phyloP scores from a whole-genome alignment of 2,113 vertebrate genomes.

The Bujurquina vittata region DNA sequence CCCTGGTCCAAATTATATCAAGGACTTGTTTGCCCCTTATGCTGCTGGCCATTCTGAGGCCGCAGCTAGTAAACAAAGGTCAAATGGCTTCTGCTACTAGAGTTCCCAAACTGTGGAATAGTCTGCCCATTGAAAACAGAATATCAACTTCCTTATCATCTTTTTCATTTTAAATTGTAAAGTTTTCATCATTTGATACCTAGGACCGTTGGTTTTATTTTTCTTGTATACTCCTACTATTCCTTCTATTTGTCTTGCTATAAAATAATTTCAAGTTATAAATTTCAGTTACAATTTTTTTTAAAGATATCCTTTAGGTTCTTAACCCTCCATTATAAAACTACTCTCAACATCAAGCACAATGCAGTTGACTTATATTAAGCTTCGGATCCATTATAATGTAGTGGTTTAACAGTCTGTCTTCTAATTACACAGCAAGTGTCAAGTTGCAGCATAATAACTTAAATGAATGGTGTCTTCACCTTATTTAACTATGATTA shows the following conservation, averaged over 20 bases:
- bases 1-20: not conserved
- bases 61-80: not conserved
- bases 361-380: not conserved
- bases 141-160: not conserved
- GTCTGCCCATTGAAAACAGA: not conserved
- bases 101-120: not conserved
- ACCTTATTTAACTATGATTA: constrained; percentile 2
- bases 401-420: not conserved
- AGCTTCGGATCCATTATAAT: not conserved
- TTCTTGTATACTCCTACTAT: too few relatives aligned
- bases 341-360: not conserved
- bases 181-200: not conserved
- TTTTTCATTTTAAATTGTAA: not conserved
- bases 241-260: not conserved
- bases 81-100: not conserved
- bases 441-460: not conserved
- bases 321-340: not conserved
- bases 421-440: not conserved
- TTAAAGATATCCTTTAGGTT: not conserved
- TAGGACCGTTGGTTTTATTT: not conserved
- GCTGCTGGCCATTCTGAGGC: not conserved
- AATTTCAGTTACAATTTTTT: not conserved
- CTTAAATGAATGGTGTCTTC: not conserved
- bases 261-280: not conserved
- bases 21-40: not conserved